phyloP scores from a whole-genome alignment of 2,888 invertebrate species.

The Calameuta filiformis region DNA sequence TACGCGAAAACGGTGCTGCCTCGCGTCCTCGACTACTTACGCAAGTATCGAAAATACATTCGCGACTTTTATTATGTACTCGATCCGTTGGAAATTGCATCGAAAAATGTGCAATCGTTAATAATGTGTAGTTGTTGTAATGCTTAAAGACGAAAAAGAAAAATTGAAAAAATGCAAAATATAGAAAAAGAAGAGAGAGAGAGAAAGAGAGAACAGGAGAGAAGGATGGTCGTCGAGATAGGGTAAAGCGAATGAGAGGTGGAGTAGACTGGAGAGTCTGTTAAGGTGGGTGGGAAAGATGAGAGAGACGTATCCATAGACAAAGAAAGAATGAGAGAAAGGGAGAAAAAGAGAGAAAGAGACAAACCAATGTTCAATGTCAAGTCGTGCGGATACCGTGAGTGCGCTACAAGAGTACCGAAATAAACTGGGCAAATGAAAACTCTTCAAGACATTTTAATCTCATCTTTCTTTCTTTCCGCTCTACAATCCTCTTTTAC shows the following conservation, averaged over 20 bases:
- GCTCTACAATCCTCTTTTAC: not conserved
- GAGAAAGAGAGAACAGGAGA: not conserved
- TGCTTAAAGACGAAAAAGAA: not conserved
- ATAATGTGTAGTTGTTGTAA: not conserved
- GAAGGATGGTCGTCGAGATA: not conserved
- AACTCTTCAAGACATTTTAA: not conserved
- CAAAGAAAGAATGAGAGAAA: not conserved
- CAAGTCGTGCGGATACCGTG: slow-evolving; percentile 23
- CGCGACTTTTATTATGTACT: not conserved
- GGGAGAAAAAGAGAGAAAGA: slow-evolving; percentile 18
- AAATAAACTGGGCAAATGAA: not conserved
- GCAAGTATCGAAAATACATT: not conserved
- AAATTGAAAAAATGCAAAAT: not conserved
- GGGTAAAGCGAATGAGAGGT: not conserved
- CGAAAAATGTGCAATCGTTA: not conserved
- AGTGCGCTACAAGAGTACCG: not conserved
- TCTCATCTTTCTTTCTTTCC: not conserved
- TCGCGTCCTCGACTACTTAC: not conserved
- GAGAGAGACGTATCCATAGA: slow-evolving; percentile 3
- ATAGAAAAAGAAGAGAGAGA: not conserved
- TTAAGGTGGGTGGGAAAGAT: not conserved
- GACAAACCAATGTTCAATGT: slow-evolving; percentile 29
- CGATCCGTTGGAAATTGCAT: not conserved
- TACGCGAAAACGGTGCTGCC: not conserved
- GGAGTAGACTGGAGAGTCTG: not conserved